Base-by-base conservation (phyloP, 2,113 vertebrate genomes). In the Oxyura jamaicensis region DNA sequence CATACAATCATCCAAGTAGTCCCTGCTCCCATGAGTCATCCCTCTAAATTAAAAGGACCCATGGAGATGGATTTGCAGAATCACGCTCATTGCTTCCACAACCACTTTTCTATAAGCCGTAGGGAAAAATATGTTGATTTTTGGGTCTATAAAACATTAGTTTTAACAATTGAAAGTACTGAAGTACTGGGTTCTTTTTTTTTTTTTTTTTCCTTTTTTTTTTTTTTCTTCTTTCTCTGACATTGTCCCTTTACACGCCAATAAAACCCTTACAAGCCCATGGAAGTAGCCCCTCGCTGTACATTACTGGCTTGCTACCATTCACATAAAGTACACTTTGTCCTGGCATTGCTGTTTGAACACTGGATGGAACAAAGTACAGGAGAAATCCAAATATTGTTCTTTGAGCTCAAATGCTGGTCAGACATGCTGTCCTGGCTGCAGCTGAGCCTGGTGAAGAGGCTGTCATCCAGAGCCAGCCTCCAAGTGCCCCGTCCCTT, bases 351-450 rank as follows among this genome's bases (percentile, higher is more conserved):
- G 83, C 81, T 91, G 77, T 80, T 96, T 87, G 81, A 76, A 59
- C 48, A 71, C 0, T 23, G 80, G 62, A 88, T 69, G 71, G 95
- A 80, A 55, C 96, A 96, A 95, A 97, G 91, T 96, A 50, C 96
- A 89, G 63, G 58, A 92, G 93, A 91, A 95, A 97, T 91, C 86
- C 93, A 97, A 96, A 97, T 94, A 93, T 94, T 92, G 71, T 58
- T 53, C 50, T 82, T 92, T 48, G 72, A 77, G 55, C 52, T 44
- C 66, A 19, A 48, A 56, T 36, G 75, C 74, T 82, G 83, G 58
- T 76, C 68, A 59, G 86, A 48, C 19, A 3, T 10, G 26, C 48
- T 75, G 55, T 11, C 60, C 50, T 41, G 67, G 33, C 63, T 83
- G 56, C 55, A 81, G 3, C 5, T 22, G 55, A 90, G 44, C 50